These are phyloP conservation scores for Drosophila picticornis DNA, from an alignment of 2,888 invertebrate species.

Conservation along the genomic window DNA sequence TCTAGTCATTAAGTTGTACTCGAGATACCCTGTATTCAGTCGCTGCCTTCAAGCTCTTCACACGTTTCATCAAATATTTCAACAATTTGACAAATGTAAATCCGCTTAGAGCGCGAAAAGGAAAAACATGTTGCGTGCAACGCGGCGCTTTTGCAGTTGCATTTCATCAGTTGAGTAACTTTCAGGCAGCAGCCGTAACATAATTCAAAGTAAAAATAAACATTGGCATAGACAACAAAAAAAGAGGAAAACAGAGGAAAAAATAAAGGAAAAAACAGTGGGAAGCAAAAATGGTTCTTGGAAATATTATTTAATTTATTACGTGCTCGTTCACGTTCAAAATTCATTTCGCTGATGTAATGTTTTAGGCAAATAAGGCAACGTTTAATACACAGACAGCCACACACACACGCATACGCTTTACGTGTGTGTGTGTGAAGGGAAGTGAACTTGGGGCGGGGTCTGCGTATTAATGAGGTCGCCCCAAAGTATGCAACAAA, in stretches of 20 bases:
- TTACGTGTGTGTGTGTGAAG: slow-evolving; percentile 5
- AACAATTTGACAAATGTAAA: background rate
- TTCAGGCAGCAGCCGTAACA: slow-evolving; percentile 48
- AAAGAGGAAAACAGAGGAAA: background rate
- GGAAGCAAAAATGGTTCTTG: slow-evolving; percentile 43
- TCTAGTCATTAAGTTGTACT: slow-evolving; percentile 13
- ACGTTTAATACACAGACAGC: slow-evolving; percentile 43
- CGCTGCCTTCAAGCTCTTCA: background rate
- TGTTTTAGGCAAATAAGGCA: slow-evolving; percentile 74
- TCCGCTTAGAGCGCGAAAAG: background rate
- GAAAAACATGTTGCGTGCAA: slow-evolving; percentile 22
- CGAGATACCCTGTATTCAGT: background rate
- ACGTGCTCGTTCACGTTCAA: slow-evolving; percentile 56
- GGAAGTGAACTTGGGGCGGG: slow-evolving; percentile 2
- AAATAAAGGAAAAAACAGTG: background rate
- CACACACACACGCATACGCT: slow-evolving; percentile 6
- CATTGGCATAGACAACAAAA: slow-evolving; percentile 62
- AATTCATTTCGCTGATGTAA: slow-evolving; percentile 79
- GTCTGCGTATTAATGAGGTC: slow-evolving; percentile 63
- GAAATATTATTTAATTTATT: slow-evolving; percentile 75
- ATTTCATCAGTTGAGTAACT: slow-evolving; percentile 20
- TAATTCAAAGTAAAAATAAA: slow-evolving; percentile 77
- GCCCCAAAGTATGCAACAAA: slow-evolving; percentile 77
- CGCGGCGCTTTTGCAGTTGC: slow-evolving; percentile 24
- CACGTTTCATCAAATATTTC: background rate